Base-by-base conservation (phyloP, 2,113 vertebrate genomes). In the Limanda limanda region DNA sequence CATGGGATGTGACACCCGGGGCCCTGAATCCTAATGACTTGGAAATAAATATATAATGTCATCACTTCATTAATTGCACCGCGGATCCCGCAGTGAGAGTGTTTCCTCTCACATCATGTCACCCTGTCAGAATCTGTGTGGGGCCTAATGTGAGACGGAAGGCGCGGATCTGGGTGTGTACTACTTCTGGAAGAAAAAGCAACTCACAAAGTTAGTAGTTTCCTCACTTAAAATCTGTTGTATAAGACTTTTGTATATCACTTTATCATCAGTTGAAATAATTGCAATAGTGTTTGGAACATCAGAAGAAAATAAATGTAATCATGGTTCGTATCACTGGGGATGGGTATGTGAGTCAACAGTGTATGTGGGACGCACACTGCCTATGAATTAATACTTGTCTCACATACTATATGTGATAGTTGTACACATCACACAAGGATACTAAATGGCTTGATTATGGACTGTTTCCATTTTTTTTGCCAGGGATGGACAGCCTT, bases 11-110 rank as follows among this genome's bases (percentile, higher is more conserved):
- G 71, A 69, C 79, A 82, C 91, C 88, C 86, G 82, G 6, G 92
- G 89, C 82, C 74, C 65, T 86, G 77, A 86, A 90, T 92, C 86
- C 87, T 93, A 94, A 93, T 93, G 91, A 94, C 89, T 89, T 56
- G 64, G 84, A 92, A 92, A 94, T 94, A 94, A 94, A 94, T 93
- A 92, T 92, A 93, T 92, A 92, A 92, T 82, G 72, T 86, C 84
- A 86, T 85, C 86, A 87, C 86, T 88, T 92, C 85, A 91, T 94
- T 95, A 93, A 93, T 91, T 92, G 90, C 77, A 86, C 24, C 70
- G 55, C 21, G 78, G 81, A 74, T 83, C 83, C 90, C 24, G 37
- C 83, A 25, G 90, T 81, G 90, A 80, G 68, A 84, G 71, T 69
- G 78, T 83, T 82, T 88, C 80, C 70, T 84, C 77, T 83, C 62